Evolutionary conservation across 2,113 vertebrate genomes (phyloP), one percentile per base, ranked within the genome.

Genomic region (Chitala chitala): DNA sequence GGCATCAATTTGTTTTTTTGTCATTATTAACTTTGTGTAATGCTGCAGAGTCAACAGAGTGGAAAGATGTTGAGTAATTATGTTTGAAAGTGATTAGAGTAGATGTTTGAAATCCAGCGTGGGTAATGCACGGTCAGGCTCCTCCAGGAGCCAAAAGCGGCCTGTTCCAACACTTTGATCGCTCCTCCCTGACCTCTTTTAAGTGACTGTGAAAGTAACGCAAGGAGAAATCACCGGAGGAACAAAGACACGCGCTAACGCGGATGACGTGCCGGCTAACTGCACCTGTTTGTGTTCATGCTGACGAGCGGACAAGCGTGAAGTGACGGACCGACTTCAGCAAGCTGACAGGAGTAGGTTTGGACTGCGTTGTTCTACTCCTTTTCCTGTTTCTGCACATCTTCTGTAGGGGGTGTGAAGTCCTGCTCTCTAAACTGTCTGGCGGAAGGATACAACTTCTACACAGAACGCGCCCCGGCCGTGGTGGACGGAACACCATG

Each of bases 381-480:
- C 53, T 58, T 26, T 69, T n/a, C 42, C 24, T 29, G 5, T 8
- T 40, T 78, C 55, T 53, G 51, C 17, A 12, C 55, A 55, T 70
- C 13, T 22, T 69, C 0, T 82, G 9, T 80, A 95, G 96, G 96
- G 76, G 96, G 96, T 7, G 96, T 99, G 79, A 99, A 99, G 81
- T 90, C 95, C 79, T 99, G 97, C 76, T 98, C 97, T 1, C 90
- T 99, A 76, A 98, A 98, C 75, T 99, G 97, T 83, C 83, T 99
- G 75, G 97, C 97, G 0, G 96, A 98, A 79, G 96, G 95, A 9
- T 99, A 98, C 88, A 98, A 99, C 89, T 99, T 99, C 90, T 99
- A 99, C 89, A 99, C 97, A 0, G 97, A 99, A 83, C 89, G 94
- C 5, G 94, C 97, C 0, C 94, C 96, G 0, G 97, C 97, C 0